These are phyloP conservation scores for Halcyon chelicuti DNA, from an alignment of 2,797 vertebrate species.

Conservation along the genomic window DNA sequence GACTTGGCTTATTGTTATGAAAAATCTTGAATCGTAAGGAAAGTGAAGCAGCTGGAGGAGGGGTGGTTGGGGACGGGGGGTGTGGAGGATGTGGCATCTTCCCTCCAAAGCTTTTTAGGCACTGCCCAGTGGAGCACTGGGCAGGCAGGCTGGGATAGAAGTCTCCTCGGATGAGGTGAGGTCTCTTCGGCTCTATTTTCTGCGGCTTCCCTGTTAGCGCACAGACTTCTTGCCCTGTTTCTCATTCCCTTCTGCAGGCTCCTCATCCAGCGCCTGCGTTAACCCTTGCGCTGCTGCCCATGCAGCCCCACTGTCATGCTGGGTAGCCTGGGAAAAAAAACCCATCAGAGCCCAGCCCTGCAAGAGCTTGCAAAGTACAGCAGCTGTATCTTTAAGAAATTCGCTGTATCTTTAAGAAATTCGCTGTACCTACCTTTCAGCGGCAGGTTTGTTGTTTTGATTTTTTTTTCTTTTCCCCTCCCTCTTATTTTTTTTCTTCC, in stretches of 20 bases:
- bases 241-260: background rate
- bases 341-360: background rate
- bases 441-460: background rate
- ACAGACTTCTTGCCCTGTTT: background rate
- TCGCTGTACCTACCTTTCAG: background rate
- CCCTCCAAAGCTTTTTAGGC: background rate
- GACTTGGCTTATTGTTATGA: conserved; percentile 27
- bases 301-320: background rate
- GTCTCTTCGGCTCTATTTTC: background rate
- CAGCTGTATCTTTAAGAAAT: conserved; percentile 31
- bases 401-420: too few species aligned
- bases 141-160: background rate
- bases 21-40: background rate
- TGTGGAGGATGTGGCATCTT: background rate
- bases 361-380: fast-evolving
- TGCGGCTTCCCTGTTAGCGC: background rate
- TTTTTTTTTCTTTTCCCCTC: too few species aligned
- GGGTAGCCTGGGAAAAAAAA: background rate
- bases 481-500: background rate
- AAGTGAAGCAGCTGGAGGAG: background rate
- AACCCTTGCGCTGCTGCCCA: background rate
- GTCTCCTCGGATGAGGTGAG: conserved; percentile 2
- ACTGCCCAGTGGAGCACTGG: fast-evolving
- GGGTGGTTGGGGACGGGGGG: too few species aligned
- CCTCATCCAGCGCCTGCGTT: background rate